Evolutionary conservation across 2,113 vertebrate genomes (phyloP), one percentile per base, ranked within the genome.

Genomic region (Spheniscus mendiculus): DNA sequence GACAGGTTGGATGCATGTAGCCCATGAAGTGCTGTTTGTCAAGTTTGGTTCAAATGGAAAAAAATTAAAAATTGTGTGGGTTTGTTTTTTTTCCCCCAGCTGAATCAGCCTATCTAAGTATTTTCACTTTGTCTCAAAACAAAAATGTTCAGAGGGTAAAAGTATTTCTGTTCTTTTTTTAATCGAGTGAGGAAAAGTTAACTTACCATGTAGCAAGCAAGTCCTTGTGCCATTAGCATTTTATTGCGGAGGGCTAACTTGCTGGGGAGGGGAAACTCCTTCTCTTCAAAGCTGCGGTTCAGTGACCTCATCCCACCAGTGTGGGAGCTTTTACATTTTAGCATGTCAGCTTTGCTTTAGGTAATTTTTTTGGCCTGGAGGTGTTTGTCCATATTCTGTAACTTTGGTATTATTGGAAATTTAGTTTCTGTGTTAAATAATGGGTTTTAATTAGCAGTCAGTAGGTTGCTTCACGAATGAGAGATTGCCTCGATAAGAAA

Each of bases 51-150:
- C 34, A 47, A 42, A 58, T 18, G 11, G 40, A 30, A 42, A 44
- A 36, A 44, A 65, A 13, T 15, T 20, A 14, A n/a, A 44, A 40
- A 25, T 5, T 44, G 19, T 11, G 12, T 22, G 22, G 17, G 9
- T 0, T 16, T 25, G 14, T 10, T 40, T 32, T 5, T 5, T 25
- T 49, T 10, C 19, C 8, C 14, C 10, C 17, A 65, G 5, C 25
- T 32, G n/a, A 72, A 62, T 81, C 27, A 56, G 15, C 38, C 15
- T 36, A 6, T 67, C 21, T 61, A 62, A 36, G 42, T 56, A 36
- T 10, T 65, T 40, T 65, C 3, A 5, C 40, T 78, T 44, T 63
- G 42, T 58, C 53, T 72, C 21, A 47, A 42, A 89, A 70, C 32
- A 10, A 66, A 85, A 76, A 50, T 21, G 26, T 82, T 77, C 14